A percentile compares a stretch with the other conserved stretches of the same genome.
Conservation (phyloP, 2,113 vertebrate species). For the Apodemus sylvaticus region DNA sequence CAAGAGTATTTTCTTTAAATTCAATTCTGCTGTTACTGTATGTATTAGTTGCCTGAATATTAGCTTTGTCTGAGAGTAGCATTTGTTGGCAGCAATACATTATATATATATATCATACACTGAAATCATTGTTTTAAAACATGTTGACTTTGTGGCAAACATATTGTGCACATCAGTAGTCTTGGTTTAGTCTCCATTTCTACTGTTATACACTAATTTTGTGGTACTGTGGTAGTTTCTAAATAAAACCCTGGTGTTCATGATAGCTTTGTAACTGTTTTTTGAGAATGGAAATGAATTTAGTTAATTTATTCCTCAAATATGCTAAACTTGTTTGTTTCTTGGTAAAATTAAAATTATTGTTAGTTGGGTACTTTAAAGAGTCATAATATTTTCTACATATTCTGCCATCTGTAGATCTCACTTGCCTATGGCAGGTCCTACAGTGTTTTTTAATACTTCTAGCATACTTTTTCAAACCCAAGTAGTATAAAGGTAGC, state of each 20-base stretch:
- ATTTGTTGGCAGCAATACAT: background rate
- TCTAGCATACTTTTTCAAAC: background rate
- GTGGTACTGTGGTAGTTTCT: background rate
- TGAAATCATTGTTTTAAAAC: background rate
- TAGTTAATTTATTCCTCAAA: constrained; percentile 58
- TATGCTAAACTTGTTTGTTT: background rate
- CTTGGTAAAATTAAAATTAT: background rate
- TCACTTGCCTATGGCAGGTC: background rate
- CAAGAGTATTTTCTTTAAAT: background rate
- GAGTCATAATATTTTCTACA: constrained; percentile 24
- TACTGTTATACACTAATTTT: background rate
- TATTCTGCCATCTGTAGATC: background rate
- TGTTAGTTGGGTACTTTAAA: constrained; percentile 19
- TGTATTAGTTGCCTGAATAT: background rate
- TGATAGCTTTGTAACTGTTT: background rate
- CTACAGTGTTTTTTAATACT: background rate
- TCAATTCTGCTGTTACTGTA: background rate
- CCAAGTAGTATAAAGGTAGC: background rate
- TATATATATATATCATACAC: background rate
- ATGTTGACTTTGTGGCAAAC: background rate
- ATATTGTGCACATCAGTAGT: background rate
- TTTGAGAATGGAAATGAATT: background rate
- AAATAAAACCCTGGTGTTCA: background rate
- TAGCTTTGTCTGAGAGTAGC: background rate
- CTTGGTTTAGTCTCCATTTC: background rate